Evolutionary conservation across 2,888 invertebrate species (phyloP), one percentile per base, ranked within the genome.

Genomic region (Carterocephalus palaemon): DNA sequence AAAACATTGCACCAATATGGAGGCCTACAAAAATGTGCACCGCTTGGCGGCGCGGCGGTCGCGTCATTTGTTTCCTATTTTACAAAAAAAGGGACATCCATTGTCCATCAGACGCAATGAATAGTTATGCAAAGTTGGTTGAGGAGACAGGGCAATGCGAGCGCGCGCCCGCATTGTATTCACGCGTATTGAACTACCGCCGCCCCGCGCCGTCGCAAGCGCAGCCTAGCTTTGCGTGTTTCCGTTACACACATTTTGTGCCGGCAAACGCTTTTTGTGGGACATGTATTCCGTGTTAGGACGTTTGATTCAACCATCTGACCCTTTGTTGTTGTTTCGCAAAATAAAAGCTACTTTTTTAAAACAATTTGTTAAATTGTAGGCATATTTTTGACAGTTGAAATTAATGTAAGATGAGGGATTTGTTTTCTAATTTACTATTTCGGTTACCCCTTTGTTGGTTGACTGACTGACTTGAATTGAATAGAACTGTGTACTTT

Each of bases 131-230:
- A 73, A 70, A 75, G 63, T 50, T 48, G 31, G 42, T 48, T 40
- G 66, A 67, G 67, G 57, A 70, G 84, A 83, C 83, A 83, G 75
- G 69, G 75, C 76, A 81, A 75, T 76, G 76, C 74, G 59, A 56
- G 57, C 57, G 60, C 55, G 51, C 53, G 52, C 53, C 50, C 58
- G 48, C 62, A 76, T 80, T 83, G 80, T 80, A 70, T 74, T 63
- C 69, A 57, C 54, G 49, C 57, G 64, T 70, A 79, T 81, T 76
- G 75, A 81, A 62, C 70, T 74, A 79, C 53, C 48, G 37, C 53
- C 49, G 49, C 46, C n/a, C 47, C 31, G 38, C 54, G 37, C 46
- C 51, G 52, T 49, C 57, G 53, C 54, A 52, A 57, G 49, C 55
- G 53, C 52, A 47, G 49, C 46, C 54, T 56, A 54, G 54, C 24